Evolutionary conservation across 2,113 vertebrate species (phyloP), one percentile per base, ranked within the genome.

Genomic region (Noturus placidus): DNA sequence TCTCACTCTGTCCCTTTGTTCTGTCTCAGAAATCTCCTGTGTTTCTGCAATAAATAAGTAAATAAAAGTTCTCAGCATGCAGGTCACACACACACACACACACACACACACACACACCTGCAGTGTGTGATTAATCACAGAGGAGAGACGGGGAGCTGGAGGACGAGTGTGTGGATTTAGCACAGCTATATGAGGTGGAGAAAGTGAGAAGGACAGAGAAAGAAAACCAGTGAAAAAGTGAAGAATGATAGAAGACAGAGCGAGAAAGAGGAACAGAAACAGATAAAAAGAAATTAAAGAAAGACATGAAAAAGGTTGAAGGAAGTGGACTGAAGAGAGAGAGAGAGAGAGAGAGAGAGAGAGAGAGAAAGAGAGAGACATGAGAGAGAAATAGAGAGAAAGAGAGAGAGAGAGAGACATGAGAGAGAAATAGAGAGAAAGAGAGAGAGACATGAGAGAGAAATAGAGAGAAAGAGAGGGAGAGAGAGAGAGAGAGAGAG

Each of bases 111-210:
- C 61, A 88, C 86, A 89, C 57, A 86, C 76, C 82, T 87, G 86
- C 76, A 52, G 77, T 89, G 80, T 67, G 83, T 65, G 72, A 88
- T 90, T 88, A 90, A 90, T 86, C 84, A 90, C 72, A 63, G 25
- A 87, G 59, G 79, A 84, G 70, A 83, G 86, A 87, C 13, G 25
- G 82, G 67, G 82, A 78, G 56, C 82, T 57, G 22, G 30, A 27
- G 81, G 80, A 38, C 57, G n/a, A 67, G 61, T 72, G 70, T 90
- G 83, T 83, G 69, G 82, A 87, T 85, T 82, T 87, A 30, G 14
- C 46, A 77, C 88, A 85, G 86, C 67, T 87, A 72, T 82, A 56
- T 80, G 52, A 80, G 54, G 57, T 42, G 59, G 78, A 86, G 86
- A 88, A 90, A 88, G 90, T 92, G 61, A 70, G 82, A 84, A 67